These are phyloP conservation scores for Procambarus virginalis DNA, from an alignment of 1,140 invertebrate species.

Conservation along the genomic window DNA sequence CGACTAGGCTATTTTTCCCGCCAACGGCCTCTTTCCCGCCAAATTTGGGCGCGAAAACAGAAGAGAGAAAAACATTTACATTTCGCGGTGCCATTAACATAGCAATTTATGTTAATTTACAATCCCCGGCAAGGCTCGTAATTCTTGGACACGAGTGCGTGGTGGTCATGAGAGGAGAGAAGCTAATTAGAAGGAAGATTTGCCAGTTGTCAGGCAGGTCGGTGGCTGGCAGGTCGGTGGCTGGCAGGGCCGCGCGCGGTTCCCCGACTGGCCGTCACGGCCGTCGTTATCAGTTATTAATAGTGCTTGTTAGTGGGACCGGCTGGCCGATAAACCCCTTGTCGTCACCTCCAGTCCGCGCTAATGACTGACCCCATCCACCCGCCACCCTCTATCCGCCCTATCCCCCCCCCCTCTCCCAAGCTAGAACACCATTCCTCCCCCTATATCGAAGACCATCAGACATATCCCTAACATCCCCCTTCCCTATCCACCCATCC, in stretches of 20 bases:
- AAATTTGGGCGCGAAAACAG: neutral
- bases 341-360: slow-evolving; percentile 30
- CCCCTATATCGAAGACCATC: no score
- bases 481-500: neutral
- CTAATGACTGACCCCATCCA: neutral
- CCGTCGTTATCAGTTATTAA: slow-evolving; percentile 62
- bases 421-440: no score
- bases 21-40: neutral
- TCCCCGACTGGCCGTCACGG: neutral
- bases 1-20: no score
- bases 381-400: neutral
- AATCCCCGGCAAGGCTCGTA: neutral
- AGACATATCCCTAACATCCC: neutral
- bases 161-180: neutral
- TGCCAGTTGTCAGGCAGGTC: slow-evolving; percentile 18
- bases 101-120: neutral
- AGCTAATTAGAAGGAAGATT: slow-evolving; percentile 27
- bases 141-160: neutral
- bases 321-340: slow-evolving; percentile 45
- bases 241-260: neutral
- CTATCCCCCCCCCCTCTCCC: no score
- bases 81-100: neutral
- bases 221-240: neutral
- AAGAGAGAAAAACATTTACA: neutral
- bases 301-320: slow-evolving; percentile 61